A percentile compares a stretch with the other conserved stretches of the same genome.
phyloP scores from a whole-genome alignment of 2,888 invertebrate species.

The Leptinotarsa juncta region DNA sequence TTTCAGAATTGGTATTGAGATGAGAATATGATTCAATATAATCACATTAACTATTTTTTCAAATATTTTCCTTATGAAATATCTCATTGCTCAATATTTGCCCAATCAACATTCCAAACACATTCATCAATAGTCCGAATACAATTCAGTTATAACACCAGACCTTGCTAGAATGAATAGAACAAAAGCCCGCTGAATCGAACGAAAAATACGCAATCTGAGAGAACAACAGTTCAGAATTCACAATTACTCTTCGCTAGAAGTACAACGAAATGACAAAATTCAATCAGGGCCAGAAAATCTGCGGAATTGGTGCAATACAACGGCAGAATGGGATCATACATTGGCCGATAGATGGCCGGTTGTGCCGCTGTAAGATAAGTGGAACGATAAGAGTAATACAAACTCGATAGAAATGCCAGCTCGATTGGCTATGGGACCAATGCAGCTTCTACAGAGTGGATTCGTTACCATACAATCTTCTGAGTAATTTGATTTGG shows the following conservation, averaged over 20 bases:
- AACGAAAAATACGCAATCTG: conserved; percentile 32
- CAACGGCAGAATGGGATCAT: conserved; percentile 23
- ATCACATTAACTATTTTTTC: too few species aligned
- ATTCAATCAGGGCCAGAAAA: conserved; percentile 58
- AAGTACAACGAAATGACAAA: conserved; percentile 47
- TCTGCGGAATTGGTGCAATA: conserved; percentile 57
- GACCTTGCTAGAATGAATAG: background rate
- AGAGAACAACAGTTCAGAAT: conserved; percentile 39
- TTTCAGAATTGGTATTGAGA: too few species aligned
- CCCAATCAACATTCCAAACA: background rate
- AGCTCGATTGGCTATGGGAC: background rate
- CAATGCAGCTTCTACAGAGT: background rate
- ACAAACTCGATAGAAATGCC: conserved; percentile 15
- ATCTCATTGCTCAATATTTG: too few species aligned
- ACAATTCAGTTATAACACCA: background rate
- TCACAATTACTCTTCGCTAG: conserved; percentile 41
- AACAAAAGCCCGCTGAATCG: conserved; percentile 9
- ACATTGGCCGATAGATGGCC: conserved; percentile 14
- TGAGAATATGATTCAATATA: too few species aligned
- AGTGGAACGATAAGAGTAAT: conserved; percentile 22
- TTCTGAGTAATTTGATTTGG: too few species aligned
- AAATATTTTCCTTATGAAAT: too few species aligned
- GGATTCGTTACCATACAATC: background rate
- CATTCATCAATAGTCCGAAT: background rate
- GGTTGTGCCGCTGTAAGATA: conserved; percentile 25